Conservation (phyloP, 2,888 invertebrate genomes). For the Pseudoips prasinana region DNA sequence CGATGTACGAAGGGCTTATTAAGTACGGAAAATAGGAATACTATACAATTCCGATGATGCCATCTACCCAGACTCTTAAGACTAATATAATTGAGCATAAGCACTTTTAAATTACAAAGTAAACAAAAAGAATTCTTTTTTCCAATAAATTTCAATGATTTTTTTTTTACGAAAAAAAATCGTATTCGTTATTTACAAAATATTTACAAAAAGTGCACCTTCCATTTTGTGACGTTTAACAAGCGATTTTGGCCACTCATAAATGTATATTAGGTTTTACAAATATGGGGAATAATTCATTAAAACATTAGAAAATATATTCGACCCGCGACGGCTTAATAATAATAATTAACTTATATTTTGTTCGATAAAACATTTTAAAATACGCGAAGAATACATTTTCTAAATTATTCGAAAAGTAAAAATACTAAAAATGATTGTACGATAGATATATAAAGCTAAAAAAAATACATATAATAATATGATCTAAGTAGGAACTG, state of each 20-base stretch:
- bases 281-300: conserved; percentile 39
- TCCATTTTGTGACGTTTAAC: conserved; percentile 46
- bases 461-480: conserved; percentile 57
- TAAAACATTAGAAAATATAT: conserved; percentile 53
- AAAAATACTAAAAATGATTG: conserved; percentile 34
- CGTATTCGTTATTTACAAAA: conserved; percentile 69
- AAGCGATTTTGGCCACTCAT: conserved; percentile 74
- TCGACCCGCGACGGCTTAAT: conserved; percentile 42
- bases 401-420: conserved; percentile 41
- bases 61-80: conserved; percentile 54
- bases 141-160: conserved; percentile 52
- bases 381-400: conserved; percentile 61
- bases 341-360: conserved; percentile 44
- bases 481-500: conserved; percentile 80
- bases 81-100: conserved; percentile 79
- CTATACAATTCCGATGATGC: conserved; percentile 43
- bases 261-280: conserved; percentile 31
- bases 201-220: conserved; percentile 72
- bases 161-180: conserved; percentile 57
- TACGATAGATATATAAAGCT: conserved; percentile 63
- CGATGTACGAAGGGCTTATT: conserved; percentile 41
- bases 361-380: conserved; percentile 36
- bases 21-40: conserved; percentile 49
- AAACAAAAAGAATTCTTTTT: conserved; percentile 49
- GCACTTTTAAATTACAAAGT: conserved; percentile 66